Evolutionary conservation across 2,888 invertebrate genomes (phyloP).

Genomic region (Eilema caniola): DNA sequence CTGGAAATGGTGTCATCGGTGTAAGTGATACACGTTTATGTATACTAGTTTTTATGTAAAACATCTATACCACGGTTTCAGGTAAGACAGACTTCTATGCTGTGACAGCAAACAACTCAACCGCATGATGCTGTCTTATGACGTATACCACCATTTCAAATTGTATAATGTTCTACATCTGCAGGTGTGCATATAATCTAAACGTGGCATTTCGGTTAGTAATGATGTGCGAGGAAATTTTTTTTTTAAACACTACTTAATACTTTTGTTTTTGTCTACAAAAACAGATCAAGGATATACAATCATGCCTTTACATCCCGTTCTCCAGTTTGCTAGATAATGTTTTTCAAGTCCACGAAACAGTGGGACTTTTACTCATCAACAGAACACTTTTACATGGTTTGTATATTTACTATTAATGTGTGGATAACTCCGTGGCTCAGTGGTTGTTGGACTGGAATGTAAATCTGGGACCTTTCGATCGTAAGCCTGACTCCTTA

Average conservation of each 20-base stretch:
- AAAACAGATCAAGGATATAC: neutral
- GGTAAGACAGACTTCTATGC: neutral
- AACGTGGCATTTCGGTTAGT: neutral
- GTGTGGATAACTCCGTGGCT: too few relatives aligned
- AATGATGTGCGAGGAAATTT: neutral
- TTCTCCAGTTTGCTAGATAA: too few relatives aligned
- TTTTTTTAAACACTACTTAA: neutral
- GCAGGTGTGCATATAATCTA: neutral
- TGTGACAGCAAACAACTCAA: neutral
- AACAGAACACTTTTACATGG: too few relatives aligned
- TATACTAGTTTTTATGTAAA: too few relatives aligned
- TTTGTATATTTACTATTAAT: too few relatives aligned
- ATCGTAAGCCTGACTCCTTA: too few relatives aligned
- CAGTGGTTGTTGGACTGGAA: too few relatives aligned
- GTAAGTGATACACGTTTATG: constrained; percentile 38
- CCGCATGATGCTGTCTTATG: neutral
- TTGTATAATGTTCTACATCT: too few relatives aligned
- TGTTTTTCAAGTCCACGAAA: too few relatives aligned
- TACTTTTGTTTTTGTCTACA: neutral
- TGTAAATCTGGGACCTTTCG: too few relatives aligned
- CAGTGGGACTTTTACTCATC: too few relatives aligned
- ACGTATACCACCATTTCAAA: neutral
- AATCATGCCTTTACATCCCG: neutral
- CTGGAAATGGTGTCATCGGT: constrained; percentile 66
- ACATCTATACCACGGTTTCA: too few relatives aligned